Evolutionary conservation across 2,113 vertebrate species (phyloP), one percentile per base, ranked within the genome.

Genomic region (Trichomycterus rosablanca): DNA sequence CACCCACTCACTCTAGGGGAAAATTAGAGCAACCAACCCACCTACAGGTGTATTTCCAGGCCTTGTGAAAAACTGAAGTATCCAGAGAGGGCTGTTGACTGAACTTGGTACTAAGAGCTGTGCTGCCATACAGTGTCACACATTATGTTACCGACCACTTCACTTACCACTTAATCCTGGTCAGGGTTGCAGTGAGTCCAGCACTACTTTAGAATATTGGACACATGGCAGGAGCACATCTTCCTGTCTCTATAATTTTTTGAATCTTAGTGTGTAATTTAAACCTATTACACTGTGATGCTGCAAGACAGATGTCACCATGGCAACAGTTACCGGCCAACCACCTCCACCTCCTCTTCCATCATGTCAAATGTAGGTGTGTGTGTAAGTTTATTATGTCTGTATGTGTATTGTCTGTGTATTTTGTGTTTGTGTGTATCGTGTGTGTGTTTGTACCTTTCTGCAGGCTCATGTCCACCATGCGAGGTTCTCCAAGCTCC

Each of bases 401-500:
- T 30, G 26, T 26, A 19, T 35, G 39, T 30, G 30, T 15, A 23
- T 49, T 2, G n/a, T 48, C 18, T 80, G 95, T 93, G 93, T 88
- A 26, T 49, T 50, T 9, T 50, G 7, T 51, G 50, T 9, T 4
- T 35, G 18, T 32, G 43, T 24, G 15, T n/a, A 7, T 42, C 9
- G 58, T 18, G 39, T 35, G 37, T 55, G 65, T 50, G 19, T 59
- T 12, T 18, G 20, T 80, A 87, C 87, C 87, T 89, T 89, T 89
- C 79, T 87, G 87, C 67, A 89, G 84, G 67, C 86, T 89, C 87
- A 87, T 85, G 75, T 87, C 86, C 69, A 89, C 86, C 87, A 87
- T 87, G 66, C 86, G 87, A 8, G 96, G 96, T 86, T 98, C 94
- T 80, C 93, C 94, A 89, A 98, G 92, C 88, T 88, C 92, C 94